phyloP scores from a whole-genome alignment of 2,888 invertebrate genomes.

The Busseola fusca region DNA sequence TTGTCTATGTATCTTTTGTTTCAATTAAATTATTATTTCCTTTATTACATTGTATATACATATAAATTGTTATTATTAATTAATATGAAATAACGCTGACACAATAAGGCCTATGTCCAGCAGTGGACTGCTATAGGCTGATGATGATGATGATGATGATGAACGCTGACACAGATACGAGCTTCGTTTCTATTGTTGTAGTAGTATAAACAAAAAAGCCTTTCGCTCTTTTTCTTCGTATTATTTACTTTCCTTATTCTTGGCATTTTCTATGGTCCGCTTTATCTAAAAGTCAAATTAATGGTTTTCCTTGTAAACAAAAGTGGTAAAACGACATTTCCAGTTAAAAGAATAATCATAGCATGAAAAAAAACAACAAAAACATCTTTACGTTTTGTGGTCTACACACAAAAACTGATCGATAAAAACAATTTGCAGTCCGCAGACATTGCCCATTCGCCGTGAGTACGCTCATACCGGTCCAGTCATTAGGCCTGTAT shows the following conservation, averaged over 20 bases:
- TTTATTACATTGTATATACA: too few species aligned
- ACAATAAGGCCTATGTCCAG: too few species aligned
- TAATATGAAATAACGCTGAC: constrained; percentile 1
- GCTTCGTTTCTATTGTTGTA: background rate
- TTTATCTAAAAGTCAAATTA: background rate
- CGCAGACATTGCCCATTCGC: constrained; percentile 22
- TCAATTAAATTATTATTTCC: too few species aligned
- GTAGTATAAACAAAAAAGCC: background rate
- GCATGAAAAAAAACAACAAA: constrained; percentile 1
- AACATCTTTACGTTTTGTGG: background rate
- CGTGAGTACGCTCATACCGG: constrained; percentile 11
- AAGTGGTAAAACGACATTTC: background rate
- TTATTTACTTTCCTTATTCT: background rate
- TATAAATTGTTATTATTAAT: too few species aligned
- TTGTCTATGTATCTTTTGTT: too few species aligned
- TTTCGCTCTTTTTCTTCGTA: background rate
- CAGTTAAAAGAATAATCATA: background rate
- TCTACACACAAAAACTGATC: constrained; percentile 29
- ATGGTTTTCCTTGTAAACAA: background rate
- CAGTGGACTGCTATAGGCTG: too few species aligned
- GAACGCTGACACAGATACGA: background rate
- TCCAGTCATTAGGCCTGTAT: constrained; percentile 27
- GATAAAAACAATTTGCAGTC: constrained; percentile 48
- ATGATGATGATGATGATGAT: too few species aligned
- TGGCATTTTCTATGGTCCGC: background rate